Evolutionary conservation across 2,888 invertebrate genomes (phyloP), one percentile per base, ranked within the genome.

Genomic region (Lissonota sp.): DNA sequence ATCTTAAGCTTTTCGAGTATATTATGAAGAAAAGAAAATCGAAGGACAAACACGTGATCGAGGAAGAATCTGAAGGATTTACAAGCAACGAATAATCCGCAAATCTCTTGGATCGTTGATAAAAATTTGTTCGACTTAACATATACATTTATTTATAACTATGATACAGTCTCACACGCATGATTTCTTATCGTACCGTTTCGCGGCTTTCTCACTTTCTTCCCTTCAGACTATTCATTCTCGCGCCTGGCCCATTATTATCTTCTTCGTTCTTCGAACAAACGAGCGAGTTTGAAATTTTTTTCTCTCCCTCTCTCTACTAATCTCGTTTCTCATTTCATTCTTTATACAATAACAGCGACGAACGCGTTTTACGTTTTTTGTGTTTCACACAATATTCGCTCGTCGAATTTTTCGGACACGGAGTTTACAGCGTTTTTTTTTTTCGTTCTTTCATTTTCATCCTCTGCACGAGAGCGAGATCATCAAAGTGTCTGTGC

Each of bases 121-220:
- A 39, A 63, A 53, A 49, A 16, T 53, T 63, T 74, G 49, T 78
- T 81, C 82, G 86, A 86, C 90, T 90, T 90, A 90, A 88, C 86
- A 87, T 90, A 86, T 90, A 91, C 88, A 90, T 91, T 91, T 91
- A 91, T 91, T 91, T 90, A 88, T 91, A 91, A 89, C 86, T 91
- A 90, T 89, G 86, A 88, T 91, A 91, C 90, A 91, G 87, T 90
- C 90, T 90, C 89, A 88, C 90, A 90, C 88, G 87, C 88, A 88
- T 86, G 84, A 86, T 86, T 86, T 81, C 84, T 86, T 85, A 81
- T 84, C 83, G 64, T 85, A 84, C 83, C 84, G 84, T 84, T 74
- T 85, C 83, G 84, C 82, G 80, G 71, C 86, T 88, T 79, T 53
- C 53, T 53, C 12, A 14, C 53, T 51, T 42, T 53, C 71, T 57